Evolutionary conservation across 2,888 invertebrate species (phyloP).

Genomic region (Elegia similella): DNA sequence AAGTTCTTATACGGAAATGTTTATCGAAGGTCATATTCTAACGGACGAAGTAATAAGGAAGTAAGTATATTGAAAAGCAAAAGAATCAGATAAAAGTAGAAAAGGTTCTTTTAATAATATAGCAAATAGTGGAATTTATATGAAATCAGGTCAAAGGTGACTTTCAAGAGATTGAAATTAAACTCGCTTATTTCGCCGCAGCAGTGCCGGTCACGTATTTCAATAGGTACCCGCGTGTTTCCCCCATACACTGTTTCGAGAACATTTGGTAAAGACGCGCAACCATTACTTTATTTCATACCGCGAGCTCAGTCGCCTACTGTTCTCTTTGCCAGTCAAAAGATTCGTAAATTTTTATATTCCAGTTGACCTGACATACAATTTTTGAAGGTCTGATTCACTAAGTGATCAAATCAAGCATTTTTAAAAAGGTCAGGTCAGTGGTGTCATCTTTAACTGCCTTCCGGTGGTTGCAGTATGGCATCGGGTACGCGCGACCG

Average conservation of each 20-base stretch:
- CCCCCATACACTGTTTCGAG: slow-evolving; percentile 2
- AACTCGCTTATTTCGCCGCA: slow-evolving; percentile 13
- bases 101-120: slow-evolving; percentile 18
- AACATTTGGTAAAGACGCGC: slow-evolving; percentile 18
- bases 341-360: slow-evolving; percentile 50
- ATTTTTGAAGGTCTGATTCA: no score
- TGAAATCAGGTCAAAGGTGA: slow-evolving; percentile 48
- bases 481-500: no score
- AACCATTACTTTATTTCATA: slow-evolving; percentile 18
- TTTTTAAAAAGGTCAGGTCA: no score
- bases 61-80: not conserved
- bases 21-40: no score
- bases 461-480: no score
- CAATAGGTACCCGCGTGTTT: slow-evolving; percentile 8
- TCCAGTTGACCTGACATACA: slow-evolving; percentile 37
- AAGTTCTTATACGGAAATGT: no score
- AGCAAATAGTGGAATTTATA: slow-evolving; percentile 10
- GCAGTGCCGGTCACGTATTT: slow-evolving; percentile 5
- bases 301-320: slow-evolving; percentile 41
- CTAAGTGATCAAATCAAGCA: no score
- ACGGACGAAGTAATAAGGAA: no score
- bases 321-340: slow-evolving; percentile 58
- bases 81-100: not conserved
- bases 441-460: no score
- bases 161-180: slow-evolving; percentile 17